Percentiles rank a stretch among this genome's conserved stretches.
These are phyloP conservation scores for Spinibarbus caldwelli DNA, from an alignment of 2,797 vertebrate species.

Conservation along the genomic window DNA sequence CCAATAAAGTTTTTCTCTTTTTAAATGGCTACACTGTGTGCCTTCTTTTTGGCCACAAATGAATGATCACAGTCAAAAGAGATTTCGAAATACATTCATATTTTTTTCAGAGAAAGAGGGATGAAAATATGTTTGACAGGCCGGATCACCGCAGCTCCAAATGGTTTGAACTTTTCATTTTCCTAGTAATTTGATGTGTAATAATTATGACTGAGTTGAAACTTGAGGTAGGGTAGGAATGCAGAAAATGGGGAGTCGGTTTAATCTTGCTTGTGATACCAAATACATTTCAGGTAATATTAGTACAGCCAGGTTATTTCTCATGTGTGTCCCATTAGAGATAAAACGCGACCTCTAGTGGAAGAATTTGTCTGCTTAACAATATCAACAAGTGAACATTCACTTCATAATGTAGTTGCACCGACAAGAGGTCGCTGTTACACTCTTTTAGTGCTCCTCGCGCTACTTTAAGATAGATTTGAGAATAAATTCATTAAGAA, in stretches of 20 bases:
- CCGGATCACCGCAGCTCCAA: not conserved
- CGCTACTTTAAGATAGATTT: not conserved
- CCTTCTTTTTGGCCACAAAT: not conserved
- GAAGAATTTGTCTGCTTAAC: not conserved
- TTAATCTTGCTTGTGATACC: not conserved
- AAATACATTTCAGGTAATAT: not conserved
- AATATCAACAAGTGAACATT: constrained; percentile 1
- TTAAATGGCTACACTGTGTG: not conserved
- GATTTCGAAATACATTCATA: not conserved
- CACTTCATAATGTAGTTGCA: not conserved
- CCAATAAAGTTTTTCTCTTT: constrained; percentile 20
- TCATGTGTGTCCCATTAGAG: not conserved
- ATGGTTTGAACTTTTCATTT: not conserved
- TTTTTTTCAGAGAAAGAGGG: not conserved
- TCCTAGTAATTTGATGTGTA: not conserved
- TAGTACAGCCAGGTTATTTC: not conserved
- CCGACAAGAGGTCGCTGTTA: constrained; percentile 13
- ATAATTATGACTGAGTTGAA: not conserved
- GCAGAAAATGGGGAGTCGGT: not conserved
- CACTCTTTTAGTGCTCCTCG: no score
- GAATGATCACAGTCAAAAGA: not conserved
- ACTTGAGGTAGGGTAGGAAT: not conserved
- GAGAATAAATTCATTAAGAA: not conserved
- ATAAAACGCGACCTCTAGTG: constrained; percentile 25
- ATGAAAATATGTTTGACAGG: not conserved